Evolutionary conservation across 64 coral and sea anemone genomes (phyloP).

Genomic region (Dendrophyllia cribrosa): DNA sequence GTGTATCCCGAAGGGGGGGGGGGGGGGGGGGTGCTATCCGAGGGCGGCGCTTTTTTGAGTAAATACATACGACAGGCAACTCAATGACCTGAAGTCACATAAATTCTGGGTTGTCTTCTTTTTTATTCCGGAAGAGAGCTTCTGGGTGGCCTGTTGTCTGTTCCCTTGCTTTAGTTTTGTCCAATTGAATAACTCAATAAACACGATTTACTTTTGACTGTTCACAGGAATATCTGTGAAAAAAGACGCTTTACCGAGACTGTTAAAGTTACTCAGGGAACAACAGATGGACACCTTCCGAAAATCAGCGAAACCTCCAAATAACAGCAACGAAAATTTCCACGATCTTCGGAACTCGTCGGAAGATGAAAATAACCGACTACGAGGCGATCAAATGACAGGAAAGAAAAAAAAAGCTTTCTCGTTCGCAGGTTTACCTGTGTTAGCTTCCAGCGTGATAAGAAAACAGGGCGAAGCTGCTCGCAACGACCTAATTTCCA

Average conservation of each 20-base stretch:
- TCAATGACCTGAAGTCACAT: too few species aligned
- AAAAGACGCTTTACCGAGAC: constrained; percentile 5
- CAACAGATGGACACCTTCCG: constrained; percentile 42
- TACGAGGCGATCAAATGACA: neutral
- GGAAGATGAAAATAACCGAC: neutral
- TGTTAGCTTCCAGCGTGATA: neutral
- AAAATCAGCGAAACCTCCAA: neutral
- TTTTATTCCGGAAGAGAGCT: too few species aligned
- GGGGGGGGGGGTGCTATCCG: too few species aligned
- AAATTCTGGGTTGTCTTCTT: too few species aligned
- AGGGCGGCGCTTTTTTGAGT: too few species aligned
- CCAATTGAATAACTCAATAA: too few species aligned
- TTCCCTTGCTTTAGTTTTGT: too few species aligned
- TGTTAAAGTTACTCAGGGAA: neutral
- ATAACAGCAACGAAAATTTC: neutral
- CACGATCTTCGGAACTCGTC: neutral
- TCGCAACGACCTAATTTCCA: neutral
- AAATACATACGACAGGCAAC: too few species aligned
- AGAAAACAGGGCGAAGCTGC: neutral
- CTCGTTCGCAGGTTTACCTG: constrained; percentile 5
- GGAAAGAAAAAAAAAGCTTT: neutral
- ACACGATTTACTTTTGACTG: neutral
- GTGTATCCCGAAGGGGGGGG: too few species aligned
- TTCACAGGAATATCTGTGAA: constrained; percentile 7
- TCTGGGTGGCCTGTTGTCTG: too few species aligned